These are phyloP conservation scores for Pagetopsis macropterus DNA, from an alignment of 2,797 vertebrate species.

Conservation along the genomic window DNA sequence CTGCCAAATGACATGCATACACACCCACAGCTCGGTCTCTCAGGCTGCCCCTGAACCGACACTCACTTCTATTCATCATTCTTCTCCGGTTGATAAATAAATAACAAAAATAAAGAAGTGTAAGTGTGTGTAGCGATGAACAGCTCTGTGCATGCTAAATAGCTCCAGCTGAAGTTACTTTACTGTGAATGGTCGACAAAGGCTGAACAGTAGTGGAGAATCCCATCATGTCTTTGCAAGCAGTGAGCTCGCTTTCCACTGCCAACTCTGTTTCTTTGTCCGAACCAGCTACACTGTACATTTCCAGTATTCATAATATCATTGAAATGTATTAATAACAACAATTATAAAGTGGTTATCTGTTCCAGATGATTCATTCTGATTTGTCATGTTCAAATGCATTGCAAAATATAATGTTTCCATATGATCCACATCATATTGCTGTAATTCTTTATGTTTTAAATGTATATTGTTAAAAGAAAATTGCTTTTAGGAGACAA, in stretches of 20 bases:
- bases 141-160: neutral
- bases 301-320: neutral
- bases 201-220: neutral
- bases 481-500: no score
- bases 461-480: neutral
- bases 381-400: neutral
- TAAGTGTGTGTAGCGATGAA: neutral
- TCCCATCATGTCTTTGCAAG: neutral
- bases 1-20: constrained; percentile 45
- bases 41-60: neutral
- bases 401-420: neutral
- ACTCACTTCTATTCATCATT: neutral
- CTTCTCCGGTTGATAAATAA: neutral
- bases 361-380: no score
- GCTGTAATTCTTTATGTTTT: neutral
- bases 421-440: neutral
- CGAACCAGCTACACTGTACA: neutral
- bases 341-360: neutral
- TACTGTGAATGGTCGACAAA: neutral
- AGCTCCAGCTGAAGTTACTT: neutral
- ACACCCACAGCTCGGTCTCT: constrained; percentile 34
- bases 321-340: neutral
- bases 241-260: neutral
- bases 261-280: neutral
- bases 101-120: neutral